A percentile compares a stretch with the other conserved stretches of the same genome.
phyloP scores from a whole-genome alignment of 1,140 invertebrate species.

The Plodia interpunctella region DNA sequence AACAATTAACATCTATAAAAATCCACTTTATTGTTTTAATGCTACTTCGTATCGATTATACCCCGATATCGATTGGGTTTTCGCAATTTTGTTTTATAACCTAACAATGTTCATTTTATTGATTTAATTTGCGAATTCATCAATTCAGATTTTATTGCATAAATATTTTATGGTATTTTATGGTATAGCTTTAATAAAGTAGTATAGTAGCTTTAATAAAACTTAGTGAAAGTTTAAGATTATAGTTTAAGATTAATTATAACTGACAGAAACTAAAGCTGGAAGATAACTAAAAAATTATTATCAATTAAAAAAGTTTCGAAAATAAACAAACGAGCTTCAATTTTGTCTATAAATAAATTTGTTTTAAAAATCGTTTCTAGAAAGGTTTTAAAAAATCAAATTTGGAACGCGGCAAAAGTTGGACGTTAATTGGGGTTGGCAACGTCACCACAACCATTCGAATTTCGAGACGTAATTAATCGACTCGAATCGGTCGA shows the following conservation, averaged over 20 bases:
- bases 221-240: too few relatives aligned
- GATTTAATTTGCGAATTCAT: neutral
- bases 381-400: neutral
- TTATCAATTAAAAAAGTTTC: too few relatives aligned
- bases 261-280: too few relatives aligned
- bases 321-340: too few relatives aligned
- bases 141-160: too few relatives aligned
- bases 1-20: constrained; percentile 66
- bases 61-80: constrained; percentile 18
- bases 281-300: too few relatives aligned
- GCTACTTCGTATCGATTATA: constrained; percentile 36
- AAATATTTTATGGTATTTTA: too few relatives aligned
- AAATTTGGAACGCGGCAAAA: constrained; percentile 6
- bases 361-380: neutral
- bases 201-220: too few relatives aligned
- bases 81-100: neutral
- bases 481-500: constrained; percentile 47
- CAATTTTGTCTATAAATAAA: neutral
- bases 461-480: constrained; percentile 40
- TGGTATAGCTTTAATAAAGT: too few relatives aligned
- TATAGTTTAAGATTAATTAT: too few relatives aligned
- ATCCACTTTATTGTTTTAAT: constrained; percentile 38
- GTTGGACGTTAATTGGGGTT: constrained; percentile 17
- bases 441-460: constrained; percentile 34
- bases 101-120: neutral